These are phyloP conservation scores for Pyxicephalus adspersus DNA, from an alignment of 2,113 vertebrate species.

Conservation along the genomic window DNA sequence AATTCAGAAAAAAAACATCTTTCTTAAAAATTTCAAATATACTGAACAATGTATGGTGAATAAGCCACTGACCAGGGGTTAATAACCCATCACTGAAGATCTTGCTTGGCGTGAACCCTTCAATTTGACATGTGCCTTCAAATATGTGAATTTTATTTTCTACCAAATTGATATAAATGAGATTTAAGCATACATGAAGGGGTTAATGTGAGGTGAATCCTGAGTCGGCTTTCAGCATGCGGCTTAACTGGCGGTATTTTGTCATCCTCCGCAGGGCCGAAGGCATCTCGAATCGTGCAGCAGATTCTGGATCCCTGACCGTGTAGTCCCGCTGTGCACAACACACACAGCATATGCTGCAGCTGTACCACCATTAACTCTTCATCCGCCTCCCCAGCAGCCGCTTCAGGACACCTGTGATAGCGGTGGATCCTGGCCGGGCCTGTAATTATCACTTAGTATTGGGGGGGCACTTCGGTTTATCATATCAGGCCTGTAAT, in stretches of 20 bases:
- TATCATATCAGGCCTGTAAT: not conserved
- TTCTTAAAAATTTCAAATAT: no score
- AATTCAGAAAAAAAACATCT: no score
- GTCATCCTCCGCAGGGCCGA: not conserved
- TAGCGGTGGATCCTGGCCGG: not conserved
- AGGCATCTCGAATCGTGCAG: constrained; percentile 20
- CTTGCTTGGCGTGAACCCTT: no score
- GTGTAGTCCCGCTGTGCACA: constrained; percentile 10
- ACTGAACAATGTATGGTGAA: no score
- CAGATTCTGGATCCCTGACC: constrained; percentile 1
- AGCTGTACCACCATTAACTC: constrained; percentile 1
- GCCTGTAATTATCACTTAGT: not conserved
- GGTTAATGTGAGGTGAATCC: not conserved
- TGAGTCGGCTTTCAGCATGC: not conserved
- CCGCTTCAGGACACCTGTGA: not conserved
- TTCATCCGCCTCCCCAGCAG: not conserved
- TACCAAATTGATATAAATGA: no score
- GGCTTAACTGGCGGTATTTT: constrained; percentile 18
- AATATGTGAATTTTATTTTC: no score
- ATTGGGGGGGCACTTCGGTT: not conserved
- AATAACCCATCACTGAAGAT: no score
- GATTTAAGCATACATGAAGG: no score
- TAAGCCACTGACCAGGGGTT: no score
- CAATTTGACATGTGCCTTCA: no score
- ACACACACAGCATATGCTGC: constrained; percentile 33